phyloP scores from a whole-genome alignment of 2,888 invertebrate species.

The Tetragonisca angustula region DNA sequence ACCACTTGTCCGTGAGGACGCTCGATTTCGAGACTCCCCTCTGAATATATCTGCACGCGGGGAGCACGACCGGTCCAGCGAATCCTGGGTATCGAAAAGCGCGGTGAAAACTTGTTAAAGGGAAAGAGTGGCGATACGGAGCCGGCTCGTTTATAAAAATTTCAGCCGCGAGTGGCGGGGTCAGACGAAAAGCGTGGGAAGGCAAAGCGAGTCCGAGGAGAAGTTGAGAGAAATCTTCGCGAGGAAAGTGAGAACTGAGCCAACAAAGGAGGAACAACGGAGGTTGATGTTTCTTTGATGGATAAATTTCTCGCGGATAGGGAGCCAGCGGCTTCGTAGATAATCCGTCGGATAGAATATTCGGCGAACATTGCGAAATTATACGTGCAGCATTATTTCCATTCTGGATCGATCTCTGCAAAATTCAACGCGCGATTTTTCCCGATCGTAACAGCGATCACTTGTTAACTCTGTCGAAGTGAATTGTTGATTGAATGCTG shows the following conservation, averaged over 20 bases:
- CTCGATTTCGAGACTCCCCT: conserved; percentile 10
- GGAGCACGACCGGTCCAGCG: not conserved
- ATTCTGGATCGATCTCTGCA: no score
- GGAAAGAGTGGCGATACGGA: not conserved
- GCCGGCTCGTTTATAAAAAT: conserved; percentile 16
- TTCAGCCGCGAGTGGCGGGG: not conserved
- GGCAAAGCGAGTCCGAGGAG: not conserved
- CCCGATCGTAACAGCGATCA: no score
- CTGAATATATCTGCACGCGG: no score
- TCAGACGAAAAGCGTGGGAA: not conserved
- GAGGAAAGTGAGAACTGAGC: conserved; percentile 7
- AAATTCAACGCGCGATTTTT: no score
- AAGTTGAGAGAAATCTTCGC: not conserved
- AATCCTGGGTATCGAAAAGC: not conserved
- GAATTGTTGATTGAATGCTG: no score
- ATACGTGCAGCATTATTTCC: no score
- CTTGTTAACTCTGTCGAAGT: no score
- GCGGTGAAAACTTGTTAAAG: not conserved
- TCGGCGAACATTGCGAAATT: not conserved
- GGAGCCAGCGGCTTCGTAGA: not conserved
- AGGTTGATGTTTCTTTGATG: conserved; percentile 21
- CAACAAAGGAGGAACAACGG: not conserved
- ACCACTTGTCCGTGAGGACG: conserved; percentile 24
- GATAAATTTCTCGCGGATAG: not conserved
- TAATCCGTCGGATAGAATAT: not conserved